These are phyloP conservation scores for Agonum fuliginosum DNA, from an alignment of 2,888 invertebrate species.

Conservation along the genomic window DNA sequence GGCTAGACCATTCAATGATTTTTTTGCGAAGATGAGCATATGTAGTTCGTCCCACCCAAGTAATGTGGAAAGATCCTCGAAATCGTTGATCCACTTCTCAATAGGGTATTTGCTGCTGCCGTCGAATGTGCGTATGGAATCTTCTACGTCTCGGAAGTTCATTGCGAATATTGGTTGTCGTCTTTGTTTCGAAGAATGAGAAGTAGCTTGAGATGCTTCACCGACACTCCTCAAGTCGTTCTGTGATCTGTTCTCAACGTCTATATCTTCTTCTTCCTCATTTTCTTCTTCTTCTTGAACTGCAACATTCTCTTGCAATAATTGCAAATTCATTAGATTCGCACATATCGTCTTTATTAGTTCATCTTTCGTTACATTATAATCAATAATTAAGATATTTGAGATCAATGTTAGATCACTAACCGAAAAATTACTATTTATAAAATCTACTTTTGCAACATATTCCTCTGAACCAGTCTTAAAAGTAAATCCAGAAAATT, in stretches of 20 bases:
- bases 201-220: not conserved
- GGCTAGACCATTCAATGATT: conserved; percentile 8
- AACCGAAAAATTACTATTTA: conserved; percentile 15
- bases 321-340: not conserved
- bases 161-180: conserved; percentile 2
- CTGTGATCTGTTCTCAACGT: not conserved
- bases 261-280: not conserved
- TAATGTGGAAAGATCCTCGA: conserved; percentile 16
- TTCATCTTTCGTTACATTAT: not conserved
- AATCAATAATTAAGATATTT: not conserved
- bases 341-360: conserved; percentile 1
- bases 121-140: conserved; percentile 31
- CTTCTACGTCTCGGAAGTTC: conserved; percentile 50
- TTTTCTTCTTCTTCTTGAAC: not conserved
- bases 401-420: conserved; percentile 11
- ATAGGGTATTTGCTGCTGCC: conserved; percentile 9
- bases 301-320: not conserved
- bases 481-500: not conserved
- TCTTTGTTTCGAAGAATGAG: not conserved
- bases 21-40: conserved; percentile 28
- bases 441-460: not conserved
- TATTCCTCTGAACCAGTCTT: not conserved
- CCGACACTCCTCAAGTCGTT: not conserved
- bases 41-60: conserved; percentile 14
- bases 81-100: conserved; percentile 40